Base-by-base conservation (phyloP, 1,140 invertebrate genomes). In the Condylostylus longicornis region DNA sequence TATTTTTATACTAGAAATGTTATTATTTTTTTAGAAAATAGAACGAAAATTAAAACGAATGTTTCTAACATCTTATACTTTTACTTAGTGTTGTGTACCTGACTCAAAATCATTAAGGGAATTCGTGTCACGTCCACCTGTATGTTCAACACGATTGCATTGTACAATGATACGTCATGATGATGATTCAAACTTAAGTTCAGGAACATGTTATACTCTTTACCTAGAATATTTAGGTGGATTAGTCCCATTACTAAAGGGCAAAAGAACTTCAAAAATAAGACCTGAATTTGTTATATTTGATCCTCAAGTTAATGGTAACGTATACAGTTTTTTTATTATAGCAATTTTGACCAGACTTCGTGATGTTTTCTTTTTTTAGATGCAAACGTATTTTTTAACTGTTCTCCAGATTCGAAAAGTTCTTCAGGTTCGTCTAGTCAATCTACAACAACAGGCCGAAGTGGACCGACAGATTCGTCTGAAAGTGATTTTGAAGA, bases 221-320 rank as follows among this genome's bases (percentile, higher is more conserved):
- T 98, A 97, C 60, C 66, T 98, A 37, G 90, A 98, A 62, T 95
- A 97, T 57, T 67, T 98, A 2, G 94, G 94, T 3, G 94, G 93
- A 8, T 66, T 98, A 8, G 86, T 98, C 33, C 95, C 95, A 1
- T 69, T 98, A 23, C 70, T 98, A 0, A 94, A 96, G 55, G 94
- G 93, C 12, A 87, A 94, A 51, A 66, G 91, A 37, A 94, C 86
- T 5, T 95, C 89, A 54, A 97, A 97, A 67, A 84, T 98, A 33
- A 71, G 90, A 32, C 94, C 95, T 0, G 94, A 98, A 61, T 98
- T 98, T 63, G 85, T 98, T 20, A 98, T 98, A 48, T 97, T 86
- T 54, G 87, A 98, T 66, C 93, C 93, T 1, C 84, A 93, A 61
- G 74, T 69, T 9, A 73, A 75, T 64, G 75, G 79, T 82, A 50